Evolutionary conservation across 2,797 vertebrate species (phyloP), one percentile per base, ranked within the genome.

Genomic region (Phrynocephalus guinanensis): DNA sequence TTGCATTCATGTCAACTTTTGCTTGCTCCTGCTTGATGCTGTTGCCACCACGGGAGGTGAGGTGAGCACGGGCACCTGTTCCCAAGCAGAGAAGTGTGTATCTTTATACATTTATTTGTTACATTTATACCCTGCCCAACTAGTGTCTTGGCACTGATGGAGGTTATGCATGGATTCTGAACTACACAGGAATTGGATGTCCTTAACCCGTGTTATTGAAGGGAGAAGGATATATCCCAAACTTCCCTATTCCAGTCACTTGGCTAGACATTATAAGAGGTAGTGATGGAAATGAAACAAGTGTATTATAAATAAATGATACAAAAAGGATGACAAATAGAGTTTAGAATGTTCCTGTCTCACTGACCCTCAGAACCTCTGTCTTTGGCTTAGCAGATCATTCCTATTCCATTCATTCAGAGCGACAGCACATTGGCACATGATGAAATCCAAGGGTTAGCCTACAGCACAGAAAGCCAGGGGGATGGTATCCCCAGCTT

Each of bases 281-380:
- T 22, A 73, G 67, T 7, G 30, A 4, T 72, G 30, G 76, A 70
- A 26, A 52, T 26, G 4, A 68, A 85, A 85, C 70, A 86, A 71
- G 38, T 86, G 33, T 10, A 66, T 85, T 11, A 38, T 50, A 56
- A 24, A 72, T 77, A 77, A 38, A 81, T 48, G 16, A 22, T 67
- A 78, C 24, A 84, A 79, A 88, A 75, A 26, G 81, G 81, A 78
- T 80, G 75, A 82, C 87, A 63, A 33, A 82, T 91, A 20, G 44
- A 24, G 11, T 80, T 84, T 79, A 84, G 78, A 85, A 84, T 68
- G 68, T 78, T 38, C 94, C 83, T 6, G 1, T 0, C 0, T 86
- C 89, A 89, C 75, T 89, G 75, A 84, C 56, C 79, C 56, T 30
- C 79, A 87, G 83, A 86, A 68, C 15, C 7, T 48, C 26, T n/a